Evolutionary conservation across 2,888 invertebrate species (phyloP), one percentile per base, ranked within the genome.

Genomic region (Alviniconcha strummeri): DNA sequence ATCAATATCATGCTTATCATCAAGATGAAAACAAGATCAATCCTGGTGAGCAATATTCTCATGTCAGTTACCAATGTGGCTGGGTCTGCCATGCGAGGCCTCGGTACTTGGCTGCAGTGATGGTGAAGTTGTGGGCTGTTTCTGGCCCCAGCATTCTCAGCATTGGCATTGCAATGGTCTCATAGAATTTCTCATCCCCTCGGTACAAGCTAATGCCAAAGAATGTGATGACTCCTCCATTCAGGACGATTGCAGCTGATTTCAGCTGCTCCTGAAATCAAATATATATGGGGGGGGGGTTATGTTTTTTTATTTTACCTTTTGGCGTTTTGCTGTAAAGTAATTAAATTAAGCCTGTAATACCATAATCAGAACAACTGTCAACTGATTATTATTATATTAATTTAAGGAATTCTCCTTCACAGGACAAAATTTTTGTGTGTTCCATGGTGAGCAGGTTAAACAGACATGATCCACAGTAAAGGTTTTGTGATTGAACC

Each of bases 181-280:
- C 95, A 93, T 97, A 98, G 93, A 97, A 97, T 87, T 95, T 96
- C 91, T 96, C 96, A 92, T 97, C 96, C 87, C 96, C 96, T 90
- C 96, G 96, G 91, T 96, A 96, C 75, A 96, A 93, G 90, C 96
- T 96, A 84, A 96, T 94, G 0, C 95, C 96, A 84, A 95, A 95
- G 92, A 96, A 97, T 1, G 96, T 94, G 36, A 95, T 91, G 11
- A 95, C 92, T 52, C 97, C 96, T 11, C 96, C 96, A n/a, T 96
- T 95, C 5, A 97, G 94, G 84, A 95, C 94, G 55, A 96, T 93
- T 67, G 96, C 91, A 0, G 96, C 88, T 71, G 92, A 96, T 91
- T 95, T 96, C 0, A 97, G 88, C 94, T 97, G 96, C 90, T 95
- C 95, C 96, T 96, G 89, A 79, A 71, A 76, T 52, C 6, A 13